Evolutionary conservation across 1,140 invertebrate species (phyloP).

Genomic region (Pogonomyrmex californicus): DNA sequence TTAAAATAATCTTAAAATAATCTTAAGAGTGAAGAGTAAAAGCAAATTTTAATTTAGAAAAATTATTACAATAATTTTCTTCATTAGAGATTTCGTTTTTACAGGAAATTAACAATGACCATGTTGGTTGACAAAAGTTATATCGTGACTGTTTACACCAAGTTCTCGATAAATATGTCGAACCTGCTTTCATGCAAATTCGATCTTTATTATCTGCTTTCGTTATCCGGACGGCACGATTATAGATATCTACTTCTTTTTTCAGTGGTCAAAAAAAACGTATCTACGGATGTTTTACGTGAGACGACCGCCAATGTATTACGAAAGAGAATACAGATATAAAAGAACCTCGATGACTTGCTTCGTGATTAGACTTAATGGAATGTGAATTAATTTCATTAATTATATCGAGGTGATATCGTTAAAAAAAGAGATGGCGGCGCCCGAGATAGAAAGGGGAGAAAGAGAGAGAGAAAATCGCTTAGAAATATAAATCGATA

Average conservation of each 20-base stretch:
- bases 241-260: not conserved
- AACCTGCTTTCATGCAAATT: not conserved
- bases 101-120: not conserved
- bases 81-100: not conserved
- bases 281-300: not conserved
- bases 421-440: not conserved
- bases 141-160: not conserved
- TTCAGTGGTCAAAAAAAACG: conserved; percentile 11
- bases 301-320: conserved; percentile 45
- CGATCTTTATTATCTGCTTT: not conserved
- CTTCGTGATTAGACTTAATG: not conserved
- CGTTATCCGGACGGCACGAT: not conserved
- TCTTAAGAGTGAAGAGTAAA: too few species aligned
- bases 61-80: not conserved
- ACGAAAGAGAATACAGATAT: conserved; percentile 64
- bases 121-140: not conserved
- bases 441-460: too few species aligned
- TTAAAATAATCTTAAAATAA: too few species aligned
- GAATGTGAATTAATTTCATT: not conserved
- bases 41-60: not conserved
- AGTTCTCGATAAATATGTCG: not conserved
- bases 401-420: not conserved
- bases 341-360: not conserved
- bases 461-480: not conserved
- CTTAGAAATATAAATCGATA: not conserved